Evolutionary conservation across 2,888 invertebrate genomes (phyloP).

Genomic region (Adelphocoris suturalis): DNA sequence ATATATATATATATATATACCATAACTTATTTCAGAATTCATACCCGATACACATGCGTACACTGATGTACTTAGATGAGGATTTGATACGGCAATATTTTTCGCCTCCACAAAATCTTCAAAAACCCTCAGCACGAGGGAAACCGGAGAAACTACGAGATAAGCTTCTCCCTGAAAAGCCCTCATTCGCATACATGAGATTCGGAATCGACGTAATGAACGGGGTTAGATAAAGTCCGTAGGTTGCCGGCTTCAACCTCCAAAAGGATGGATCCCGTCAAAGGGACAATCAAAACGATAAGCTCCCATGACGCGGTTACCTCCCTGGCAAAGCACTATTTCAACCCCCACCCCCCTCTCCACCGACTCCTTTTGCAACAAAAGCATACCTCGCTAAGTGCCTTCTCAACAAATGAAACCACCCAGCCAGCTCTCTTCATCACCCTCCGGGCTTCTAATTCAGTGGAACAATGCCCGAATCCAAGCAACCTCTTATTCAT

Average conservation of each 20-base stretch:
- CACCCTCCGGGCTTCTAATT: conserved; percentile 58
- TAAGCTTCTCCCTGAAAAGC: neutral
- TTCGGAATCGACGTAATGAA: conserved; percentile 44
- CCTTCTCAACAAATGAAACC: conserved; percentile 69
- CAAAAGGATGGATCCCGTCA: conserved; percentile 59
- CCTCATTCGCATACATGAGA: conserved; percentile 41
- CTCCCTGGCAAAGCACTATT: conserved; percentile 46
- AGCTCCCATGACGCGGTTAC: conserved; percentile 53
- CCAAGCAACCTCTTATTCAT: conserved; percentile 59
- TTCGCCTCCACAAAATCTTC: neutral
- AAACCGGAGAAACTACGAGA: neutral
- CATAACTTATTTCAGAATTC: too few relatives aligned
- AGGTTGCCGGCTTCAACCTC: neutral
- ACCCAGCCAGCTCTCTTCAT: conserved; percentile 53
- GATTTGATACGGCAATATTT: neutral
- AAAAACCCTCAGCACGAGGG: neutral
- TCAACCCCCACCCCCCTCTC: neutral
- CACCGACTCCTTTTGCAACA: conserved; percentile 4
- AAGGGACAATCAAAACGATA: conserved; percentile 69
- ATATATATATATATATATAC: too few relatives aligned
- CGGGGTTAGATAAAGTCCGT: conserved; percentile 37
- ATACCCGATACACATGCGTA: neutral
- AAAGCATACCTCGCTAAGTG: conserved; percentile 63
- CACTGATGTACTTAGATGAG: neutral
- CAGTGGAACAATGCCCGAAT: conserved; percentile 63